Evolutionary conservation across 2,888 invertebrate genomes (phyloP), one percentile per base, ranked within the genome.

Genomic region (Diaprepes abbreviatus): DNA sequence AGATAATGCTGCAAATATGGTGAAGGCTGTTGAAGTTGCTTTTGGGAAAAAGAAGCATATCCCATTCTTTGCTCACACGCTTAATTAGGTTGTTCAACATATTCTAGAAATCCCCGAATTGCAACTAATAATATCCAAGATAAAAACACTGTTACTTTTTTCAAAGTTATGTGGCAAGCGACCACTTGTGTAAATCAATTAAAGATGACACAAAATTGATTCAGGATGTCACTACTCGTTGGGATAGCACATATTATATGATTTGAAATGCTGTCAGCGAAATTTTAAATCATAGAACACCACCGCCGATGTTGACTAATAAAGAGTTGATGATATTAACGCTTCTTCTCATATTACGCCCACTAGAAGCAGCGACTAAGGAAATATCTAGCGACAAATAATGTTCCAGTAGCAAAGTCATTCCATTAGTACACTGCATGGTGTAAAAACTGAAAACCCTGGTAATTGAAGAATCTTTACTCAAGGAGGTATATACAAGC

Each of bases 381-480:
- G 78, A 81, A 79, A 71, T 80, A 31, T 80, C 76, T 35, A 79
- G 79, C 2, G 77, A 80, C 73, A 79, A 79, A 68, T 80, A 81
- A 62, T 57, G 77, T 74, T 71, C 74, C 9, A 28, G 50, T 14
- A 74, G 75, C 59, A 59, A 16, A 52, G 36, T 74, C 36, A 74
- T 74, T 5, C 74, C 74, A 12, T n/a, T 75, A 28, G 43, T 73
- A 3, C 50, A 28, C 28, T 50, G 50, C 28, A 16, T 50, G n/a
- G 5, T 28, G n/a, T 50, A 24, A 28, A 50, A 50, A 50, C 7
- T 28, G 2, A n/a, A 24, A 14, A 3, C 10, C 3, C 1, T 28
- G n/a, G 5, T n/a, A 2, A 21, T 50, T 10, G 50, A 50, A 5
- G 50, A 50, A 50, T 28, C 50, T 16, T 10, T 50, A 3, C 12